These are phyloP conservation scores for Microchirus variegatus DNA, from an alignment of 2,797 vertebrate genomes.

Conservation along the genomic window DNA sequence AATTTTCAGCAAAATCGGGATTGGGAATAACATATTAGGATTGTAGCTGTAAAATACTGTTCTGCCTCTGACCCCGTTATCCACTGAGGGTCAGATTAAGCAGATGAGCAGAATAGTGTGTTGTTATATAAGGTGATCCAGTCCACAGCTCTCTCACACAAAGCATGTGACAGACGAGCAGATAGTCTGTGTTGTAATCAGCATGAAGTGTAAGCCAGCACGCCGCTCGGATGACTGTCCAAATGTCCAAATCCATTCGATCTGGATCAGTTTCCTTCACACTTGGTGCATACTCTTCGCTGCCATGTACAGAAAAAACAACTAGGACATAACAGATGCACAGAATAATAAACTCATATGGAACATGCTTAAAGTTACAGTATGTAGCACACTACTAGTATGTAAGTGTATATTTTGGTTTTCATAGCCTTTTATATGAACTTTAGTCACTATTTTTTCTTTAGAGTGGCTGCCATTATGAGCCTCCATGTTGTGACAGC, in stretches of 20 bases:
- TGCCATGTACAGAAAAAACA: not conserved
- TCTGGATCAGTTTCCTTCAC: not conserved
- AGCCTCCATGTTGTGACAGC: too few species aligned
- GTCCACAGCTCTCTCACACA: slow-evolving; percentile 62
- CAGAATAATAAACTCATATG: too few species aligned
- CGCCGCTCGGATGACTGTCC: slow-evolving; percentile 34
- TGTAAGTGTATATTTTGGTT: too few species aligned
- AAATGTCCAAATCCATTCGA: slow-evolving; percentile 39
- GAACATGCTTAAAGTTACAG: too few species aligned
- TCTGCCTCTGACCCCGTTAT: slow-evolving; percentile 5
- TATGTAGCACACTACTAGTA: too few species aligned
- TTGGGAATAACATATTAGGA: slow-evolving; percentile 38
- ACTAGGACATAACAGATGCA: too few species aligned
- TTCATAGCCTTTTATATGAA: too few species aligned
- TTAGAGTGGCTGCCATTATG: too few species aligned
- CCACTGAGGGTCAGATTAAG: slow-evolving; percentile 60
- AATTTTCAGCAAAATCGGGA: slow-evolving; percentile 13
- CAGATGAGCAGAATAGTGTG: slow-evolving; percentile 61
- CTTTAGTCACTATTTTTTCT: too few species aligned
- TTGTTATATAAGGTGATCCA: slow-evolving; percentile 71
- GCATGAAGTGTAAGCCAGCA: slow-evolving; percentile 43
- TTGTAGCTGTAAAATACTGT: slow-evolving; percentile 30
- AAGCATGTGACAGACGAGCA: slow-evolving; percentile 61
- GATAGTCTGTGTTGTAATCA: slow-evolving; percentile 60
- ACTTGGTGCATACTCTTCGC: not conserved